Base-by-base conservation (phyloP, 2,113 vertebrate species). In the Echinops telfairi region DNA sequence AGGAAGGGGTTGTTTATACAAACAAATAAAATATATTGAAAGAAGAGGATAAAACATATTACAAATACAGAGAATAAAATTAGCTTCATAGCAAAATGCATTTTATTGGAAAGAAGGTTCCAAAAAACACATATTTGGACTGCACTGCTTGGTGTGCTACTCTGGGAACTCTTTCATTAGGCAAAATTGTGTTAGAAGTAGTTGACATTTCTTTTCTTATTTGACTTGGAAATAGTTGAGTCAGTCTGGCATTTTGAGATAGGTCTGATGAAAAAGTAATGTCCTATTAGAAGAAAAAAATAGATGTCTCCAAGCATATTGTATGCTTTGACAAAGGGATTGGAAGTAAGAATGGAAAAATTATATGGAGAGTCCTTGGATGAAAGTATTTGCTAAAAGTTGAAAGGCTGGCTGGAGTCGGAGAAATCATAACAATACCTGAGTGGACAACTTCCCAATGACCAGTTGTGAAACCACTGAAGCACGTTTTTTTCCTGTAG, bases 181-280 rank as follows among this genome's bases (percentile, higher is more conserved):
- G 3, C 0, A 57, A 71, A 17, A 4, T 33, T 80, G 7, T 9
- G 29, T 92, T 85, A 60, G 8, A 15, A 12, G 4, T 66, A 53
- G 15, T 36, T 58, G 11, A 0, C 84, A 3, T 73, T 17, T 68
- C 31, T 68, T 16, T 68, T 71, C 36, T 85, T 36, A 33, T 85
- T 68, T 57, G 68, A 75, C 0, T 7, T 79, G 29, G 9, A 86
- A 78, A 88, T 70, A 8, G 4, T 38, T 23, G 70, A 38, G 83
- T 40, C 1, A 0, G 80, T 19, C 57, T 57, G 29, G 70, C 76
- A 58, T 43, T 64, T 86, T 83, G 80, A 16, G 10, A 25, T 47
- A 60, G 11, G 3, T 75, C 22, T 70, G 64, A 47, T 88, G 17
- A 71, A 95, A 95, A 82, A 31, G 1, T 79, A 88, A 86, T 64